Base-by-base conservation (phyloP, 2,797 vertebrate species). In the Protonibea diacanthus region DNA sequence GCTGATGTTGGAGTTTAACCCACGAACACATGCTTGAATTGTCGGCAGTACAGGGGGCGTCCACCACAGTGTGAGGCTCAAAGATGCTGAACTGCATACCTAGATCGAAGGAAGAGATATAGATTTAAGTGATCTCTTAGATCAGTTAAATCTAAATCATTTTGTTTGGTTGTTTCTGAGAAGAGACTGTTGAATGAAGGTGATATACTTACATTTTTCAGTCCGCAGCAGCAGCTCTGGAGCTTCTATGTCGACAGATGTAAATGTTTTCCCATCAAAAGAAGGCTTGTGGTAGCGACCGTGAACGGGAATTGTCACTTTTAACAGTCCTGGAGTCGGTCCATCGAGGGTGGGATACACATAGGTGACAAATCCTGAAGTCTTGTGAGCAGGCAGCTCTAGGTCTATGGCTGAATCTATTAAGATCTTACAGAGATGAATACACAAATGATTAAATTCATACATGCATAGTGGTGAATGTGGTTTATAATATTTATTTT, bases 281-380 rank as follows among this genome's bases (percentile, higher is more conserved):
- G 96, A 94, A 0, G 98, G 96, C 23, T 93, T 86, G 49, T 98
- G 97, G 84, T 99, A 99, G 1, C 98, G 96, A 0, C 89, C 94
- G 1, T 99, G 98, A 59, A 99, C 69, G 3, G 97, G 98, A 79
- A 99, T 78, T 0, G 83, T 78, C 6, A 94, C 92, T 45, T 80
- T 90, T 10, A 96, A 94, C 18, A 84, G 90, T 17, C 17, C 80
- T 5, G 86, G 49, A 18, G 90, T 92, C 64, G 64, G 70, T 33
- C 80, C 74, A 45, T 92, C 91, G 0, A 71, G 56, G n/a, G 82
- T 86, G 59, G 95, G 89, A 81, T 93, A 97, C 71, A 97, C 84
- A 48, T 97, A 90, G 55, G 96, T 84, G 12, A 91, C 69, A 38
- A 95, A 89, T 44, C 84, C 94, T 23, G 84, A 59, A 6, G 97